Evolutionary conservation across 2,888 invertebrate species (phyloP).

Genomic region (Scaptomyza parva): DNA sequence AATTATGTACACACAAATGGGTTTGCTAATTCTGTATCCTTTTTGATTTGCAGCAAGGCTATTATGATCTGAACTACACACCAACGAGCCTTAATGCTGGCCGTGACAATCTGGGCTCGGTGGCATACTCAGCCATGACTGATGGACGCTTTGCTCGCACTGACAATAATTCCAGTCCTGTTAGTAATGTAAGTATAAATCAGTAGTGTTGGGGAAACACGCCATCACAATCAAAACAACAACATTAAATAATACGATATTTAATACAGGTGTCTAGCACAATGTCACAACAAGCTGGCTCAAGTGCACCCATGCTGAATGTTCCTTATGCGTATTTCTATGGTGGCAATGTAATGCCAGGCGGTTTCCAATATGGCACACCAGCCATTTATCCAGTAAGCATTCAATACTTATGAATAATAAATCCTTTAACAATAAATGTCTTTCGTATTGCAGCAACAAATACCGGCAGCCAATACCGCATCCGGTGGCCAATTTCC

Average conservation of each 20-base stretch:
- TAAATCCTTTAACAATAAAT: background rate
- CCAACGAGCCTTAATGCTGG: slow-evolving; percentile 90
- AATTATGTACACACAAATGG: background rate
- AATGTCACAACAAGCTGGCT: slow-evolving; percentile 88
- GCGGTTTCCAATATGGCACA: slow-evolving; percentile 89
- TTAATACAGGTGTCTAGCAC: slow-evolving; percentile 88
- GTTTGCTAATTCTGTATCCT: slow-evolving; percentile 9
- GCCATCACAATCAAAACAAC: background rate
- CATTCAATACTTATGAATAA: background rate
- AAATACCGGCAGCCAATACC: slow-evolving; percentile 91
- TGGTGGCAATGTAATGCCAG: slow-evolving; percentile 88
- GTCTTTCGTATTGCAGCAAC: slow-evolving; percentile 83
- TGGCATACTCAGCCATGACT: slow-evolving; percentile 89
- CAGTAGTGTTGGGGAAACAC: background rate
- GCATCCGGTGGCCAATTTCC: slow-evolving; percentile 90
- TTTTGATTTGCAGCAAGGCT: slow-evolving; percentile 83
- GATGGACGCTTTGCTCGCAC: slow-evolving; percentile 90
- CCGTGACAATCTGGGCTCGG: slow-evolving; percentile 88
- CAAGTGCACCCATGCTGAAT: slow-evolving; percentile 85
- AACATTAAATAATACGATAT: too few species aligned
- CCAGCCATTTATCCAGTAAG: slow-evolving; percentile 90
- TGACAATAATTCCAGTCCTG: slow-evolving; percentile 92
- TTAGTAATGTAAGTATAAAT: slow-evolving; percentile 83
- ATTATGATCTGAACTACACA: slow-evolving; percentile 91
- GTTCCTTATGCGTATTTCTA: slow-evolving; percentile 88